These are phyloP conservation scores for Rhopalosiphum maidis DNA, from an alignment of 1,140 invertebrate genomes.

Conservation along the genomic window DNA sequence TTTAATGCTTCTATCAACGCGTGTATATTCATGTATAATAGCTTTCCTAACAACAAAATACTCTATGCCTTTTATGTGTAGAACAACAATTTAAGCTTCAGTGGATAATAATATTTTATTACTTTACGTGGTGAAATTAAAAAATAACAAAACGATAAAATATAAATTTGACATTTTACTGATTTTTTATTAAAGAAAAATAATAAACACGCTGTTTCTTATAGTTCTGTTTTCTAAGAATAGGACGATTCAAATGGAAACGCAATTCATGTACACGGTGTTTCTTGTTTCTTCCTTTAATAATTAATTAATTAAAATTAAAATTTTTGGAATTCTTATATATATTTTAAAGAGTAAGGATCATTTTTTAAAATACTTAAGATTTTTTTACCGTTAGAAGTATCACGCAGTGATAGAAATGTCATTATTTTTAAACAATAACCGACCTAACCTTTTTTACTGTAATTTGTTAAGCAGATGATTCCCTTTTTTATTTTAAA, in stretches of 20 bases:
- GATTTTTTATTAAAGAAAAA: not conserved
- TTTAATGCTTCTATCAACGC: not conserved
- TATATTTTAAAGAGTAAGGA: no score
- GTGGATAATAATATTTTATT: constrained; percentile 19
- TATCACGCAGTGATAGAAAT: no score
- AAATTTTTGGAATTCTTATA: not conserved
- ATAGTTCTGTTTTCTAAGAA: not conserved
- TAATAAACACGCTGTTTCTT: not conserved
- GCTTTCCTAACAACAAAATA: not conserved
- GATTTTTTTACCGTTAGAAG: no score
- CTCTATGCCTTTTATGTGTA: not conserved
- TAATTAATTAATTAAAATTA: not conserved
- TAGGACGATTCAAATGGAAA: not conserved
- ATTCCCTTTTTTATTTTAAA: no score
- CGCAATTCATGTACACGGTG: not conserved
- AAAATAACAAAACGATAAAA: not conserved
- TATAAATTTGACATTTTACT: not conserved
- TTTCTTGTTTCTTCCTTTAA: not conserved
- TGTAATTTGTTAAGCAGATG: no score
- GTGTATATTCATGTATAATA: not conserved
- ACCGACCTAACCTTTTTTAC: no score
- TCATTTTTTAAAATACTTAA: no score
- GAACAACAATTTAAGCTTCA: not conserved
- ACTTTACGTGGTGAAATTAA: constrained; percentile 12
- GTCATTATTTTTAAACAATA: no score